Base-by-base conservation (phyloP, 1,140 invertebrate genomes). In the Papilio aristodemus region DNA sequence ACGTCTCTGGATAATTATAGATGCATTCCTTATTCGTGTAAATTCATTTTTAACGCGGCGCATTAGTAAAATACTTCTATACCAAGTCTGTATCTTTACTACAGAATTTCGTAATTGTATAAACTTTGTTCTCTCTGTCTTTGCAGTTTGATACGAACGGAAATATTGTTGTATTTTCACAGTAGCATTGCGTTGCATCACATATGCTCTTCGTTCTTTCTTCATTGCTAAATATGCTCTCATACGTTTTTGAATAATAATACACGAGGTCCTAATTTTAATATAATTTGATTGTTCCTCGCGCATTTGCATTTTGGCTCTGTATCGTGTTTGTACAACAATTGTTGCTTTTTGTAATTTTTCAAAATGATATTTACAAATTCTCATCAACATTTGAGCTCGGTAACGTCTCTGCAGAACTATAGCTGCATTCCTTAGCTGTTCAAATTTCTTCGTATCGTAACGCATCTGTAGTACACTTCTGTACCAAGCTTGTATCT, bases 121-220 rank as follows among this genome's bases (percentile, higher is more conserved):
- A 43, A 82, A 91, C 11, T 72, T 13, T 1, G 70, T 71, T 70
- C 77, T 80, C 41, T 83, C 70, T 10, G 8, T 10, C 67, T 83
- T 86, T 11, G 72, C 72, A 14, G 73, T 25, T 59, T 80, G 43
- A 74, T 86, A 79, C 1, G 79, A 74, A 54, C 83, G 71, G 74
- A 73, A 87, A 59, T 78, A 72, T 38, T 68, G 71, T 71, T 90
- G 87, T 38, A 90, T 83, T 19, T 64, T 17, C 43, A 84, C 75
- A n/a, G 70, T 68, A 5, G 81, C 74, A 58, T 78, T 76, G 19
- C 76, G 78, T 76, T 69, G 77, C 17, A 68, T 60, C 0, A 92
- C 9, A 71, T 93, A 95, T 17, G 81, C 50, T 9, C 83, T 67
- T 73, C 89, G 80, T n/a, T 81, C 76, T 39, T 71, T 71, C 67